phyloP scores from a whole-genome alignment of 2,888 invertebrate genomes.

The Invenusta paracnida region DNA sequence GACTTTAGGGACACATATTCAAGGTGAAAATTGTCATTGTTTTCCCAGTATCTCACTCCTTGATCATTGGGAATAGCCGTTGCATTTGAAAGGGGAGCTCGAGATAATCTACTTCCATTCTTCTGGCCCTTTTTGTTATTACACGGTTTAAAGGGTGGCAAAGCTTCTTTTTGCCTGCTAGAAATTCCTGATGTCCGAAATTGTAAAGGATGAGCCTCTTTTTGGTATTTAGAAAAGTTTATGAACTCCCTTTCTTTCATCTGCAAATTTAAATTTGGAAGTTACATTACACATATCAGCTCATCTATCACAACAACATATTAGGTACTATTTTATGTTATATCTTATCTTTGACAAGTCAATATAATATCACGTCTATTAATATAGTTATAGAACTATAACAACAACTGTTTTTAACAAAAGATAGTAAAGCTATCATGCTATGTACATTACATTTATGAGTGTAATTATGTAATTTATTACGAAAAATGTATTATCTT shows the following conservation, averaged over 20 bases:
- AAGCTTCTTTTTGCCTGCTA: not conserved
- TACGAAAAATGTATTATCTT: not conserved
- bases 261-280: not conserved
- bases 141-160: not conserved
- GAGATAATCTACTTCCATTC: not conserved
- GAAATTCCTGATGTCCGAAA: not conserved
- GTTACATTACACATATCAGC: not conserved
- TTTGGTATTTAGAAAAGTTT: not conserved
- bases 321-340: not conserved
- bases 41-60: conserved; percentile 14
- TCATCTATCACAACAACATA: not conserved
- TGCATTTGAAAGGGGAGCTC: not conserved
- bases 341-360: not conserved
- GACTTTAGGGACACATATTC: not conserved
- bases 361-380: not conserved
- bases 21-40: conserved; percentile 4
- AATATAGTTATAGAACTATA: not conserved
- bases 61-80: not conserved
- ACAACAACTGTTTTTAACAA: too few species aligned
- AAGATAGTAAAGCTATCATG: not conserved
- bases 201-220: not conserved
- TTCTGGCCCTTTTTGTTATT: not conserved
- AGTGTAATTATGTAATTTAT: not conserved
- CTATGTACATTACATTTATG: not conserved
- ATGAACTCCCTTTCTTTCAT: not conserved